These are phyloP conservation scores for Erpobdella octoculata DNA, from an alignment of 2,888 invertebrate species.

Conservation along the genomic window DNA sequence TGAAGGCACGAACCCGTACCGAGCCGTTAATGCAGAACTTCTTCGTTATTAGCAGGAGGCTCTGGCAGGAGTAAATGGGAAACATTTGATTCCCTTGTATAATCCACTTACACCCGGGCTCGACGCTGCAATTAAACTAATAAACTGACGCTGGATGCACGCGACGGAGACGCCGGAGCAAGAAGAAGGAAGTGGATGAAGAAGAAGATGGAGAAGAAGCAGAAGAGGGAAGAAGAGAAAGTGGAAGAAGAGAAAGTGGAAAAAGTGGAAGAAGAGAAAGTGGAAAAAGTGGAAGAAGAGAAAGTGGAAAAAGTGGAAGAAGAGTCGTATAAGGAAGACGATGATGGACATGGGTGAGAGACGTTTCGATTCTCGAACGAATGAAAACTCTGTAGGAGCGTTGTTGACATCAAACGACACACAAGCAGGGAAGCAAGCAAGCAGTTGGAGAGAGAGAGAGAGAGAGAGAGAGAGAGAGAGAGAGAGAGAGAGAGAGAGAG, in stretches of 20 bases:
- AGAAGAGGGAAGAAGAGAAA: background rate
- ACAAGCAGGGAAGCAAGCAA: background rate
- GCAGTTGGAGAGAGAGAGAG: background rate
- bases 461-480: background rate
- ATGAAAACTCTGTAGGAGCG: no score
- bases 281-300: background rate
- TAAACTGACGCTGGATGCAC: no score
- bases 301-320: background rate
- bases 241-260: background rate
- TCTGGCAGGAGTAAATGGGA: conserved; percentile 8
- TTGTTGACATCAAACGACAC: no score
- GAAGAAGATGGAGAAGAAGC: background rate
- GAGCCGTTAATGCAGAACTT: background rate
- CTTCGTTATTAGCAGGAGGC: background rate
- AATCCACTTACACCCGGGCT: background rate
- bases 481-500: background rate
- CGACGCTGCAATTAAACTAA: conserved; percentile 8
- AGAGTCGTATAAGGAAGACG: background rate
- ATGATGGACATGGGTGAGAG: background rate
- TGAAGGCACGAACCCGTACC: conserved; percentile 14
- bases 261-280: background rate
- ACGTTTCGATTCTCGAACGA: no score
- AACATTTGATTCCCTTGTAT: conserved; percentile 8
- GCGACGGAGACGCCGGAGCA: no score
- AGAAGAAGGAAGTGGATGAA: background rate